Conservation (phyloP, 2,113 vertebrate species). For the Beaufortia kweichowensis region DNA sequence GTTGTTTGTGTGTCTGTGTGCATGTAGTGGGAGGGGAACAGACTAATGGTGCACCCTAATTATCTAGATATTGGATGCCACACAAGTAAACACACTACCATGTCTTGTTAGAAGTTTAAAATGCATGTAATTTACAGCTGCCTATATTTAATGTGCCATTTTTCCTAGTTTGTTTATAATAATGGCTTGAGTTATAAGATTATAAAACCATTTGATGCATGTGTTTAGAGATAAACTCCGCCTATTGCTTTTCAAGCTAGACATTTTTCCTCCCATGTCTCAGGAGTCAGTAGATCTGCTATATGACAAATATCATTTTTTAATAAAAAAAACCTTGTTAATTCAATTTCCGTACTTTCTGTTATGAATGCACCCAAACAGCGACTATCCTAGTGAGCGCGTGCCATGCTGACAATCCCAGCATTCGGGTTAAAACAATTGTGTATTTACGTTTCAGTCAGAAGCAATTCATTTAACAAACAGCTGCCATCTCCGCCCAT, state of each 20-base stretch:
- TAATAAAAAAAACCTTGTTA: slow-evolving; percentile 39
- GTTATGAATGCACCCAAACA: slow-evolving; percentile 34
- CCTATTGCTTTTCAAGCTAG: slow-evolving; percentile 21
- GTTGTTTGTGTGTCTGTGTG: slow-evolving; percentile 18
- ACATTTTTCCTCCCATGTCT: slow-evolving; percentile 25
- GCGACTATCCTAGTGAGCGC: slow-evolving; percentile 20
- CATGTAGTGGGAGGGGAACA: no score
- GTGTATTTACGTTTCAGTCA: slow-evolving; percentile 53
- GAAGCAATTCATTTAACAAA: slow-evolving; percentile 66
- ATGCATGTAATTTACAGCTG: slow-evolving; percentile 7
- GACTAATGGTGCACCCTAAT: background rate
- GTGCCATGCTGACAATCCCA: background rate
- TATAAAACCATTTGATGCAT: slow-evolving; percentile 13
- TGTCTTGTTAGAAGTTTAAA: slow-evolving; percentile 41
- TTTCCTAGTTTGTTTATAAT: slow-evolving; percentile 50
- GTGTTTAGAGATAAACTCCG: slow-evolving; percentile 42
- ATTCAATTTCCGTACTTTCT: slow-evolving; percentile 36
- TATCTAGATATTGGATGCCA: background rate
- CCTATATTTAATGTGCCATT: slow-evolving; percentile 52
- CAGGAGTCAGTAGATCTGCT: no score
- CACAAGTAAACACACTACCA: slow-evolving; percentile 57
- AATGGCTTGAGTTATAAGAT: slow-evolving; percentile 1
- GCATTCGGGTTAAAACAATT: slow-evolving; percentile 39
- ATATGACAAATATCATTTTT: slow-evolving; percentile 32
- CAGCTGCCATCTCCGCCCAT: slow-evolving; percentile 62